Evolutionary conservation across 2,888 invertebrate species (phyloP).

Genomic region (Dascillus cervinus): DNA sequence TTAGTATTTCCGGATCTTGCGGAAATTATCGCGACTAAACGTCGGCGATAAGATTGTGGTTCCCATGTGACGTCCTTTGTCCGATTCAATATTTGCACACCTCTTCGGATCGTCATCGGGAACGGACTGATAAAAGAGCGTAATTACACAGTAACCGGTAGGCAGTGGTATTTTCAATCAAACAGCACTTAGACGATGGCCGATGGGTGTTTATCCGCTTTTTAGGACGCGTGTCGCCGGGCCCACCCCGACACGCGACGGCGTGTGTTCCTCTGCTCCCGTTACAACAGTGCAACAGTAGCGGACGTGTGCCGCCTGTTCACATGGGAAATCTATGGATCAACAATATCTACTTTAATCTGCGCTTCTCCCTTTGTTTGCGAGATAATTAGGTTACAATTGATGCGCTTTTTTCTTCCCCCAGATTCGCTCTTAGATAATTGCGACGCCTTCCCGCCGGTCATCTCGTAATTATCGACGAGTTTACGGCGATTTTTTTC

Average conservation of each 20-base stretch:
- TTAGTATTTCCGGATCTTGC: too few species aligned
- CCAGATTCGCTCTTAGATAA: too few species aligned
- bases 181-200: constrained; percentile 20
- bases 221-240: constrained; percentile 22
- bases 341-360: constrained; percentile 24
- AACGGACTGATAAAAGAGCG: constrained; percentile 11
- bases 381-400: constrained; percentile 27
- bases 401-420: constrained; percentile 28
- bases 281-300: constrained; percentile 23
- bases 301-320: constrained; percentile 19
- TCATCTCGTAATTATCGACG: too few species aligned
- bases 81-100: too few species aligned
- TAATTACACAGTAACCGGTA: constrained; percentile 16
- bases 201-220: constrained; percentile 27
- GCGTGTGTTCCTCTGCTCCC: constrained; percentile 25
- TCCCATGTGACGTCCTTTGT: too few species aligned
- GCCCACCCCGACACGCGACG: too few species aligned
- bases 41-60: too few species aligned
- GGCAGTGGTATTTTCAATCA: constrained; percentile 19
- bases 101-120: too few species aligned
- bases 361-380: constrained; percentile 18
- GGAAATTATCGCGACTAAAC: too few species aligned
- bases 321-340: constrained; percentile 30
- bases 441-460: too few species aligned
- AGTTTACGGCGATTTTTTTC: too few species aligned